These are phyloP conservation scores for Watsonalla cultraria DNA, from an alignment of 2,888 invertebrate genomes.

Conservation along the genomic window DNA sequence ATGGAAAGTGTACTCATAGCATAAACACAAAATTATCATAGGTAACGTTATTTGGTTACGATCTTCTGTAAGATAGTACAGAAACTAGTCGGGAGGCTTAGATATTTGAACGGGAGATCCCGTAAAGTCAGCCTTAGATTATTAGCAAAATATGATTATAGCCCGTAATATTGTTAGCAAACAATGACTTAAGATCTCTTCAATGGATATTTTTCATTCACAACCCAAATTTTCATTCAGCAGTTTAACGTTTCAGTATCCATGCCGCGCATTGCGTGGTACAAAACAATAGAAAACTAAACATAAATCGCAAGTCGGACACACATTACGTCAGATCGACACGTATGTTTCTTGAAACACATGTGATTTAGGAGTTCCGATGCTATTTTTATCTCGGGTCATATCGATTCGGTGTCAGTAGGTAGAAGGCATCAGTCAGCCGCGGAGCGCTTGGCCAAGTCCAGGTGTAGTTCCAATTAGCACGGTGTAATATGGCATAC, in stretches of 20 bases:
- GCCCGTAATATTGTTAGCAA: no score
- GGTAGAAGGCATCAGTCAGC: conserved; percentile 45
- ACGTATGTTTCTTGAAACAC: conserved; percentile 49
- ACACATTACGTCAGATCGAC: conserved; percentile 54
- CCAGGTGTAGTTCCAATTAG: conserved; percentile 19
- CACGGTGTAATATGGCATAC: conserved; percentile 28
- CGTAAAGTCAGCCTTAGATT: no score
- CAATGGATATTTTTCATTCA: no score
- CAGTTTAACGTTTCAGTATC: conserved; percentile 2
- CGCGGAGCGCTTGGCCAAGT: conserved; percentile 37
- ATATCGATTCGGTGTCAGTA: conserved; percentile 41
- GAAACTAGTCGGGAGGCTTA: no score
- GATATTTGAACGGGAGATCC: no score
- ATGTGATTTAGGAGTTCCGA: conserved; percentile 55
- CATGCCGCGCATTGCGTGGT: conserved; percentile 5
- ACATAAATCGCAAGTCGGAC: conserved; percentile 36
- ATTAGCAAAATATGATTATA: no score
- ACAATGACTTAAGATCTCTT: no score
- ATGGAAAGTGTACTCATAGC: no score
- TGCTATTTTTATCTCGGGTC: conserved; percentile 69
- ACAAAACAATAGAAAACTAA: conserved; percentile 29
- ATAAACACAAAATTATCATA: no score
- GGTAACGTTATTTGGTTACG: no score
- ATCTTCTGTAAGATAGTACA: no score
- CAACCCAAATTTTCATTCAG: no score